These are phyloP conservation scores for Melanophora roralis DNA, from an alignment of 2,888 invertebrate species.

Conservation along the genomic window DNA sequence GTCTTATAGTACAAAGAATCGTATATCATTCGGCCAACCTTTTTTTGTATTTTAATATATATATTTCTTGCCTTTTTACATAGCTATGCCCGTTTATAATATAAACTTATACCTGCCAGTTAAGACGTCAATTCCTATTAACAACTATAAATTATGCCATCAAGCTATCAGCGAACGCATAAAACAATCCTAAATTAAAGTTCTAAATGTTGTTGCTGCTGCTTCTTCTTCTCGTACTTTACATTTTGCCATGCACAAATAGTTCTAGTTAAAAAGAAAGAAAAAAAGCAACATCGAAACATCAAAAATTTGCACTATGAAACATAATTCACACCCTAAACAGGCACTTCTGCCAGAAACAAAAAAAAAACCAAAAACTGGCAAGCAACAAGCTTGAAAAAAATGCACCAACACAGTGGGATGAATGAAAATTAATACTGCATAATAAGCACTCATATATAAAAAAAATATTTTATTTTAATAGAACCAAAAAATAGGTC, in stretches of 20 bases:
- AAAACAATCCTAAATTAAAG: constrained; percentile 54
- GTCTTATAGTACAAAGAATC: background rate
- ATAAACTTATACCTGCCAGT: constrained; percentile 57
- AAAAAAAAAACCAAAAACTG: background rate
- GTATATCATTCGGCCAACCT: constrained; percentile 2
- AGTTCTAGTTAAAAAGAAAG: background rate
- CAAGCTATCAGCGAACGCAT: constrained; percentile 61
- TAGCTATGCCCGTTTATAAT: constrained; percentile 34
- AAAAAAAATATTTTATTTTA: background rate
- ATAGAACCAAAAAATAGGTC: background rate
- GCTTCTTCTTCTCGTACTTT: constrained; percentile 13
- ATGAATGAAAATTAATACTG: too few relatives aligned
- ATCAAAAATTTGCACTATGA: constrained; percentile 40
- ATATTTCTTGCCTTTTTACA: background rate
- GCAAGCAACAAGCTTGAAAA: background rate
- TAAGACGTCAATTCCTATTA: constrained; percentile 60
- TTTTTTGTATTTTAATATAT: constrained; percentile 3
- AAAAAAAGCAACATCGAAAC: constrained; percentile 17
- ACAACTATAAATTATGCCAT: constrained; percentile 63
- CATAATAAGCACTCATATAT: too few relatives aligned
- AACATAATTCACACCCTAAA: constrained; percentile 61
- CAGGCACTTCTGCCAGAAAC: constrained; percentile 41
- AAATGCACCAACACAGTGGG: constrained; percentile 1
- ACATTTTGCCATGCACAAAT: constrained; percentile 8
- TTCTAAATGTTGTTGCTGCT: constrained; percentile 6